Evolutionary conservation across 2,113 vertebrate genomes (phyloP), one percentile per base, ranked within the genome.

Genomic region (Pelodiscus sinensis): DNA sequence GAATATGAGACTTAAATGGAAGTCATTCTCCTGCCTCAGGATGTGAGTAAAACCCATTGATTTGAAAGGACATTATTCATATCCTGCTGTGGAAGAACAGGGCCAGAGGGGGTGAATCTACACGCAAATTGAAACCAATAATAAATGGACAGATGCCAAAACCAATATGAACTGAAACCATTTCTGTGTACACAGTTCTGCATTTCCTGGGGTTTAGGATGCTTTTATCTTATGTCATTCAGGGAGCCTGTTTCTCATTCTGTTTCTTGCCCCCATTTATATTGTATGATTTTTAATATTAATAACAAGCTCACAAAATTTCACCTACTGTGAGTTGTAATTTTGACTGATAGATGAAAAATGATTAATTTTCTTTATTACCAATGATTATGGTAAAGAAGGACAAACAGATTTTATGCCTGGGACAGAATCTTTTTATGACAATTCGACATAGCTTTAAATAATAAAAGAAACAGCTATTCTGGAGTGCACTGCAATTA

Each of bases 51-150:
- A 0, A 0, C 44, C 13, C 0, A 0, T 11, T 79, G 90, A 90
- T 24, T 84, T 90, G 4, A 0, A 51, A 21, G 82, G 16, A 87
- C 27, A 54, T 94, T 94, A 90, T 89, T 95, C 95, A 96, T 9
- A 95, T 95, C 94, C 94, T 93, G 92, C 92, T 88, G 77, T 38
- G 89, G 91, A 91, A 90, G 90, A 92, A 29, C 84, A 85, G 75
- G 2, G 85, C 75, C 83, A 1, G 0, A 80, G 89, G 86, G 75
- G n/a, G 50, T 62, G 88, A 92, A 22, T 27, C 85, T 24, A 44
- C 35, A 54, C 87, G 71, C 29, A 2, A 91, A 29, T 7, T 52
- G 84, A 22, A 88, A 65, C 60, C 60, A 55, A 55, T 31, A 65
- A 81, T 75, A 57, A 89, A 78, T 0, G 2, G 85, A 79, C 83